Base-by-base conservation (phyloP, 2,797 vertebrate genomes). In the Protosalanx chinensis region DNA sequence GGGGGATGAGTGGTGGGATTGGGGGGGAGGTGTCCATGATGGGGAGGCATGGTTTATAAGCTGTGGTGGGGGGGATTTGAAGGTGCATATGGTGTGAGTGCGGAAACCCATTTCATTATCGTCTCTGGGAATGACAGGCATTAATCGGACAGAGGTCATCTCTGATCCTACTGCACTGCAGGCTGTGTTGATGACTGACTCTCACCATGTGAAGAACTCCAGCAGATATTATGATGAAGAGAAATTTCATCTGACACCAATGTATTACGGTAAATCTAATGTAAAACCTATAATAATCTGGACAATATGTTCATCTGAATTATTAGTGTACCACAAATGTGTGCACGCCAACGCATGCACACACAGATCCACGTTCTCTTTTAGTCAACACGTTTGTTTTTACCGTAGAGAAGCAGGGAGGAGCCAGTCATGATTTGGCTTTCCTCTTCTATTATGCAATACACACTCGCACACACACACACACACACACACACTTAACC, bases 61-160 rank as follows among this genome's bases (percentile, higher is more conserved):
- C 66, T 33, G 35, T 18, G 12, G 7, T 16, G 2, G 18, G 3
- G 60, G 59, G 27, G 58, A 61, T 70, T 57, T 35, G 18, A 61
- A 32, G 61, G 30, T 62, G 67, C 76, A 77, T 59, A 71, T 29
- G 73, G 67, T 30, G 70, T 67, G 70, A 68, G 76, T 13, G 62
- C 78, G 71, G 57, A 75, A 71, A 53, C 59, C 58, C 70, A 75
- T 77, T 84, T 82, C 75, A 77, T 81, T 74, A 78, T 37, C 0
- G 72, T 60, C 68, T 64, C 76, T 23, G 15, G 57, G 63, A 72
- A 78, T 81, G 67, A 70, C 15, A 70, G 75, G 64, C 72, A 76
- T 79, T 81, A 78, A 84, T 84, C 72, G 74, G 83, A 87, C 80
- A 68, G 72, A 64, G 73, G 32, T 56, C 20, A 16, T 60, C 73